Conservation (phyloP, 2,113 vertebrate species). For the Amia ocellicauda region DNA sequence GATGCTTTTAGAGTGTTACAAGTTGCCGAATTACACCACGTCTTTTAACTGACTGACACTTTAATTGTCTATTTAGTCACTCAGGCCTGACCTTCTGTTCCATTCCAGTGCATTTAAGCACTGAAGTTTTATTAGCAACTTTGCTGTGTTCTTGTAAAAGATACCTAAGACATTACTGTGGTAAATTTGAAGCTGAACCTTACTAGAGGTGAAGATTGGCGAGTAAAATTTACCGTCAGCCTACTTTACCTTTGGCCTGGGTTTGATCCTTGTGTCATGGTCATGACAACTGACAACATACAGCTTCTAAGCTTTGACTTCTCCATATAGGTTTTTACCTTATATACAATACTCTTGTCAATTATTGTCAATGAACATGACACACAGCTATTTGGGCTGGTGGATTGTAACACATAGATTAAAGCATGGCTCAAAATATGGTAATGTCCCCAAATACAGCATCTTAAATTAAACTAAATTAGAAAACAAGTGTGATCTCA, state of each 20-base stretch:
- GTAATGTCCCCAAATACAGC: not conserved
- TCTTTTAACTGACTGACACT: not conserved
- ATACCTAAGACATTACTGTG: not conserved
- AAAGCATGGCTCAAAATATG: not conserved
- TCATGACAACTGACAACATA: not conserved
- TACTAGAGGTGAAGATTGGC: constrained; percentile 20
- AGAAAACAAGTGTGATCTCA: no score
- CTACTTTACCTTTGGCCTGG: constrained; percentile 20
- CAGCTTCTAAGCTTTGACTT: not conserved
- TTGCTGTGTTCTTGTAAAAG: not conserved
- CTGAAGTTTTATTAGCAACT: not conserved
- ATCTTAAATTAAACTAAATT: no score
- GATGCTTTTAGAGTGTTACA: constrained; percentile 14
- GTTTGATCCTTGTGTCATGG: not conserved
- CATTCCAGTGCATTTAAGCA: not conserved
- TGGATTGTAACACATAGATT: constrained; percentile 24
- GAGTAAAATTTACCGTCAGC: constrained; percentile 27
- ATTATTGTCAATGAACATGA: constrained; percentile 12
- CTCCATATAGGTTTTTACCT: not conserved
- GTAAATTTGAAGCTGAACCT: not conserved
- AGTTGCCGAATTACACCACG: constrained; percentile 12
- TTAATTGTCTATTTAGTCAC: constrained; percentile 4
- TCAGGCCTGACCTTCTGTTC: constrained; percentile 3
- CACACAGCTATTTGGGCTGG: constrained; percentile 50
- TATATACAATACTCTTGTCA: not conserved